Evolutionary conservation across 2,888 invertebrate genomes (phyloP), one percentile per base, ranked within the genome.

Genomic region (Salpingus planirostris): DNA sequence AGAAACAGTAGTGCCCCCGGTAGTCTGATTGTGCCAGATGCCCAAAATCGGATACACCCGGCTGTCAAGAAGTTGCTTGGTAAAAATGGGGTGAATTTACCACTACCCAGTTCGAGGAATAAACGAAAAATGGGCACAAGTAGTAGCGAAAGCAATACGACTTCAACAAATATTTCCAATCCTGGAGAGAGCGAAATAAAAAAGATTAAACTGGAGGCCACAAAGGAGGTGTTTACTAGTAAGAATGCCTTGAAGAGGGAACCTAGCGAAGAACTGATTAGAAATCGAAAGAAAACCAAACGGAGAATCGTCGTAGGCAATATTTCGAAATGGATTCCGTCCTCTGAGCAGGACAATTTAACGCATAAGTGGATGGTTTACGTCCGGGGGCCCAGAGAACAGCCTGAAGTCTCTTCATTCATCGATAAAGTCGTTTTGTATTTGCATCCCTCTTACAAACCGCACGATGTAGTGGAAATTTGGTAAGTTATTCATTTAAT

Each of bases 361-460:
- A 87, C 84, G 4, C 88, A 92, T 65, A 88, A 89, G 60, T 92
- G 92, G 92, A 76, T 90, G 66, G 75, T 91, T 33, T 92, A 91
- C 67, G 78, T 91, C 2, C 73, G 87, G 47, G 81, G 81, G 0
- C 73, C 77, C 31, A 68, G 74, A 36, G 73, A 74, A 13, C 65
- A 66, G 39, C 73, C 73, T 13, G 70, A 69, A 43, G 71, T 77
- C 39, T 71, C 78, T 11, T 63, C 69, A 27, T 76, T 82, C 51
- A 69, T 89, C 3, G 71, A 73, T 26, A 81, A 80, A 62, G 84
- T 88, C 33, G 70, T 80, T 38, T 88, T 89, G 53, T 76, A 80
- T 43, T 68, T 92, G 31, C 89, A 92, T 66, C 80, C 83, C 12
- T 88, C 87, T 13, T 92, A 90, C 65, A 76, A 81, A 36, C 91